A percentile compares a stretch with the other conserved stretches of the same genome.
These are phyloP conservation scores for Drosophila falleni DNA, from an alignment of 2,888 invertebrate genomes.

Conservation along the genomic window DNA sequence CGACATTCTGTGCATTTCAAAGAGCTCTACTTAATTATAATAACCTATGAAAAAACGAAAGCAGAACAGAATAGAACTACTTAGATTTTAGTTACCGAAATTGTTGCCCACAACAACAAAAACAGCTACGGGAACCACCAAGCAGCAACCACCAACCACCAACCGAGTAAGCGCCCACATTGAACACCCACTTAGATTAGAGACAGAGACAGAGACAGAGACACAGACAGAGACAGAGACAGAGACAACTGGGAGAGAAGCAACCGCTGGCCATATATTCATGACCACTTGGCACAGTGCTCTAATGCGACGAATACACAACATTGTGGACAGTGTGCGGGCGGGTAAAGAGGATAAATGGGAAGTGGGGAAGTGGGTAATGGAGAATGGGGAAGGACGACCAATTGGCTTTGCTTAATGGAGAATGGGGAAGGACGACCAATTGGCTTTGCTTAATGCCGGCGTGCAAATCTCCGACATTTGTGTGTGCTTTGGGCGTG, in stretches of 20 bases:
- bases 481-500: conserved; percentile 58
- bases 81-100: conserved; percentile 71
- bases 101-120: conserved; percentile 53
- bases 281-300: conserved; percentile 61
- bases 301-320: conserved; percentile 53
- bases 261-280: conserved; percentile 72
- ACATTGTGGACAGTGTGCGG: conserved; percentile 47
- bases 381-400: conserved; percentile 40
- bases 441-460: conserved; percentile 77
- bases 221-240: not conserved
- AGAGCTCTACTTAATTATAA: not conserved
- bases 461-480: conserved; percentile 77
- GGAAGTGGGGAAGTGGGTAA: not conserved
- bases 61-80: conserved; percentile 61
- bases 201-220: not conserved
- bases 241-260: conserved; percentile 14
- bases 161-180: conserved; percentile 14
- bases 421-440: conserved; percentile 49
- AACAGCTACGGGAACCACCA: conserved; percentile 10
- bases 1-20: not conserved
- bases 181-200: conserved; percentile 16
- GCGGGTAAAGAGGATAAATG: not conserved
- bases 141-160: conserved; percentile 1
- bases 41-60: conserved; percentile 24
- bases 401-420: conserved; percentile 75